Conservation (phyloP, 2,113 vertebrate genomes). For the Poicephalus gulielmi region DNA sequence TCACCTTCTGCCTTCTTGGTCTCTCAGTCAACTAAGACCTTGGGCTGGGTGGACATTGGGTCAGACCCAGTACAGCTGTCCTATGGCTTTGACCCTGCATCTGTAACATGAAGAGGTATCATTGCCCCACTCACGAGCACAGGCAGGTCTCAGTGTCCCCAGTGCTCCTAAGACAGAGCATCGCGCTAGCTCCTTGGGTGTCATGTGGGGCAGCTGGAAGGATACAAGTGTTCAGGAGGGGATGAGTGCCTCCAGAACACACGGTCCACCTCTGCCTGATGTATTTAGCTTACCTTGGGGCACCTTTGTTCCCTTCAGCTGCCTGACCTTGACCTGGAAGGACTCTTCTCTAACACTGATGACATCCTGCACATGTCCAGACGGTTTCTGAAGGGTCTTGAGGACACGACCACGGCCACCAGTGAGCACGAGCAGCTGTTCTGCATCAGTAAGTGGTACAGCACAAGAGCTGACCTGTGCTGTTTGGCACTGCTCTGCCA, state of each 20-base stretch:
- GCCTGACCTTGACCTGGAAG: constrained; percentile 81
- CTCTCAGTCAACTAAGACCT: neutral
- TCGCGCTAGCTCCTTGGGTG: neutral
- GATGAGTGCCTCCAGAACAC: neutral
- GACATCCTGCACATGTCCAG: constrained; percentile 84
- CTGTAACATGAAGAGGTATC: neutral
- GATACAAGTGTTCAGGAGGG: neutral
- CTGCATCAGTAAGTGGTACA: constrained; percentile 81
- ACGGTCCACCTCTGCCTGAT: neutral
- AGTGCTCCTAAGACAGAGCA: neutral
- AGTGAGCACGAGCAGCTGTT: constrained; percentile 75
- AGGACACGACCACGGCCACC: constrained; percentile 60
- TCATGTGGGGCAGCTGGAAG: neutral
- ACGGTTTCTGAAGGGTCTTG: constrained; percentile 80
- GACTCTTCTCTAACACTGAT: constrained; percentile 86
- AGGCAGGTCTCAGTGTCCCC: neutral
- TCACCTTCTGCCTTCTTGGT: neutral
- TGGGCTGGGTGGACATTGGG: neutral
- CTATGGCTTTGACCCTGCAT: neutral
- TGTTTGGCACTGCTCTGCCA: neutral
- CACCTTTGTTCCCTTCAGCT: constrained; percentile 74
- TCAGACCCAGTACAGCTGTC: neutral
- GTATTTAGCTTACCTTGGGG: neutral
- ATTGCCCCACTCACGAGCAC: fast-evolving
- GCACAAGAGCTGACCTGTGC: fast-evolving